phyloP scores from a whole-genome alignment of 2,113 vertebrate genomes.

The Anser brachyrhynchus region DNA sequence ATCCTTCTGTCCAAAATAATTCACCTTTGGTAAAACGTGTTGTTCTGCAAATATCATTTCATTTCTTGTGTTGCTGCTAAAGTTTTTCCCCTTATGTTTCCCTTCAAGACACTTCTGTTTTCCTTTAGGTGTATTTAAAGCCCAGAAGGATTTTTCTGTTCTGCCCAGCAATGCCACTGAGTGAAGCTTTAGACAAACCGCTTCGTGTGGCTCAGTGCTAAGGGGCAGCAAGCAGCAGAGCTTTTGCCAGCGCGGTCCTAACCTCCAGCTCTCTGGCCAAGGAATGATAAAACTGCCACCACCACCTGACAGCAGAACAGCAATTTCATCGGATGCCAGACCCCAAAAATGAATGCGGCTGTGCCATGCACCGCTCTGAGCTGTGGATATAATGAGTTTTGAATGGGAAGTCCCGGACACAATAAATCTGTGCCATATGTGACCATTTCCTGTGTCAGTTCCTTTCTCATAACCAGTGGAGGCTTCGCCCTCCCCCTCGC shows the following conservation, averaged over 20 bases:
- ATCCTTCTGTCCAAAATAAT: neutral
- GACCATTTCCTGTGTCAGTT: conserved; percentile 92
- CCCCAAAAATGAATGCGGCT: conserved; percentile 71
- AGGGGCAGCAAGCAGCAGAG: neutral
- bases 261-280: neutral
- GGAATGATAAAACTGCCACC: conserved; percentile 63
- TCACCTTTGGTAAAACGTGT: neutral
- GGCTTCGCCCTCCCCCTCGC: conserved; percentile 56
- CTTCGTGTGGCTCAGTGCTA: neutral
- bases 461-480: conserved; percentile 87
- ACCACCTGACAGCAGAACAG: conserved; percentile 38
- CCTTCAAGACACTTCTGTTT: neutral
- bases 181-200: neutral
- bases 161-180: neutral
- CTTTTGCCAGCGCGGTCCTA: neutral
- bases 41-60: neutral
- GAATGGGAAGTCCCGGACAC: conserved; percentile 87
- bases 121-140: conserved; percentile 1
- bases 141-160: neutral
- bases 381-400: conserved; percentile 86
- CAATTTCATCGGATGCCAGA: conserved; percentile 75
- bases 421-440: conserved; percentile 95
- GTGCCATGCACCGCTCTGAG: conserved; percentile 73
- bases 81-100: neutral
- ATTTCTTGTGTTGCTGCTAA: neutral